These are phyloP conservation scores for Creontiades dilutus DNA, from an alignment of 2,888 invertebrate genomes.

Conservation along the genomic window DNA sequence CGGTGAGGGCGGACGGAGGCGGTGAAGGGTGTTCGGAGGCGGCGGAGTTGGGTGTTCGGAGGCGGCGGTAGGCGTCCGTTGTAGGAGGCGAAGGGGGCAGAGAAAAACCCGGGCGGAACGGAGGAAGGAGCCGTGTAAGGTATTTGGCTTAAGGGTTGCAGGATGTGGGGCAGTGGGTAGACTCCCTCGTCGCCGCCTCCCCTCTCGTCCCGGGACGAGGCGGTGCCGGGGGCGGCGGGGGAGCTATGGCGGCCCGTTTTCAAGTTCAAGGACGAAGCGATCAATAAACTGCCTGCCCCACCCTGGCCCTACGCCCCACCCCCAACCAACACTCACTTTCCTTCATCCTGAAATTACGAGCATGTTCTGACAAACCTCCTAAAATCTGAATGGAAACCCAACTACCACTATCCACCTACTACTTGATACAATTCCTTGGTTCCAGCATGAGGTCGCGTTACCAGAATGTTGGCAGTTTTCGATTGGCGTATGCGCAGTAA, in stretches of 20 bases:
- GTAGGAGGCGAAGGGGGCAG: neutral
- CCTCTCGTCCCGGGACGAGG: neutral
- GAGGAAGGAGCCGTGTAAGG: slow-evolving; percentile 52
- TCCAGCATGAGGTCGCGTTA: too few species aligned
- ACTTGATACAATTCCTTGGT: too few species aligned
- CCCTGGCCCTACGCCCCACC: slow-evolving; percentile 9
- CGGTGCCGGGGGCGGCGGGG: slow-evolving; percentile 1
- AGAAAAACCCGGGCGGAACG: neutral
- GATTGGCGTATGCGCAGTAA: too few species aligned
- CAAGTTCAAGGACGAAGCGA: slow-evolving; percentile 60
- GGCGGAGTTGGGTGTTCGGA: neutral
- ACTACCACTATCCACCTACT: too few species aligned
- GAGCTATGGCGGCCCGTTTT: slow-evolving; percentile 56
- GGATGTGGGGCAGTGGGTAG: slow-evolving; percentile 61
- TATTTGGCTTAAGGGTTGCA: slow-evolving; percentile 54
- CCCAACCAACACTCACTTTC: neutral
- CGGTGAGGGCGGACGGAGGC: neutral
- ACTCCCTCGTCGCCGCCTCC: neutral
- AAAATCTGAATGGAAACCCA: too few species aligned
- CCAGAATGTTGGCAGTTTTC: too few species aligned
- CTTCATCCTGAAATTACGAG: neutral
- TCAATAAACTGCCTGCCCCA: slow-evolving; percentile 53
- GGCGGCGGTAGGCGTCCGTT: neutral
- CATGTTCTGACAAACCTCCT: too few species aligned
- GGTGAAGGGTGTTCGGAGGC: neutral